Conservation (phyloP, 2,888 invertebrate genomes). For the Monochamus alternatus region DNA sequence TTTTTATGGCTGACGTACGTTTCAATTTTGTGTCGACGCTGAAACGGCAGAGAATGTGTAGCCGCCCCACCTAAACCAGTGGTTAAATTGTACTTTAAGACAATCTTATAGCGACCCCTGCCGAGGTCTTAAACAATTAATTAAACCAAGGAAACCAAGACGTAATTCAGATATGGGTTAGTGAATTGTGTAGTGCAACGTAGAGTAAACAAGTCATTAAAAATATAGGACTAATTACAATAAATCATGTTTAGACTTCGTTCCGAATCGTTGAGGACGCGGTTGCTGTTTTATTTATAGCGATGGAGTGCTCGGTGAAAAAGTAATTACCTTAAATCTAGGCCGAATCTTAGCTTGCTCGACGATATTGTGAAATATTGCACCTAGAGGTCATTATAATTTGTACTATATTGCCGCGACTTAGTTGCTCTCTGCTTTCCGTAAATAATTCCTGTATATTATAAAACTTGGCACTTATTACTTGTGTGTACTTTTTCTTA, state of each 20-base stretch:
- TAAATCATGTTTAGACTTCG: conserved; percentile 26
- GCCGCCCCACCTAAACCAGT: conserved; percentile 23
- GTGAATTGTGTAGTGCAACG: conserved; percentile 40
- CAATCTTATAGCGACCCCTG: conserved; percentile 39
- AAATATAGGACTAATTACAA: conserved; percentile 16
- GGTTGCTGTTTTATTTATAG: conserved; percentile 3
- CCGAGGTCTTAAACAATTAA: conserved; percentile 31
- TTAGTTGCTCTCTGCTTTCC: too few species aligned
- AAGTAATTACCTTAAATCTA: background rate
- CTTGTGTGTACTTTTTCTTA: too few species aligned
- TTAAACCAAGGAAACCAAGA: conserved; percentile 2
- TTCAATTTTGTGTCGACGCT: too few species aligned
- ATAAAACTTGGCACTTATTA: too few species aligned
- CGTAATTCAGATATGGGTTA: conserved; percentile 31
- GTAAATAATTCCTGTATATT: too few species aligned
- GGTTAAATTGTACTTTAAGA: conserved; percentile 35
- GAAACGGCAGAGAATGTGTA: conserved; percentile 12
- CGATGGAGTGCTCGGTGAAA: background rate
- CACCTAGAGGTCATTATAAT: background rate
- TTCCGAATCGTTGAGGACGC: conserved; percentile 21
- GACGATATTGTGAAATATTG: background rate
- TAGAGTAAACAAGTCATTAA: conserved; percentile 18
- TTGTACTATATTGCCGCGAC: background rate
- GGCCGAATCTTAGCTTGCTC: background rate
- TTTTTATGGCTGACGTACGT: background rate